These are phyloP conservation scores for Eupristina koningsbergeri DNA, from an alignment of 1,140 invertebrate genomes.

Conservation along the genomic window DNA sequence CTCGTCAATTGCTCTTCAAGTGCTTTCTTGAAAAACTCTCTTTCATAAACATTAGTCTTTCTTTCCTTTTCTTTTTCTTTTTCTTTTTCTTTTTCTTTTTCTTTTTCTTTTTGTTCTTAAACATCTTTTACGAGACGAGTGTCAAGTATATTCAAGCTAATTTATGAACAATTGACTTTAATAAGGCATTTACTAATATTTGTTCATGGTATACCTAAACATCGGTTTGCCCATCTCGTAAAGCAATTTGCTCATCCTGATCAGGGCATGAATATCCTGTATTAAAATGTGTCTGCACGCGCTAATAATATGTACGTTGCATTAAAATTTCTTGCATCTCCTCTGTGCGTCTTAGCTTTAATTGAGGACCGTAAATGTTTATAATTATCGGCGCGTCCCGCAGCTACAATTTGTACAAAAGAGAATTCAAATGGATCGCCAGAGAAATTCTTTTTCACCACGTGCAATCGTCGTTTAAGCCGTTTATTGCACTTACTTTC, in stretches of 20 bases:
- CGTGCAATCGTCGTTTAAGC: not conserved
- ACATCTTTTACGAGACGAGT: not conserved
- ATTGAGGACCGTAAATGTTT: not conserved
- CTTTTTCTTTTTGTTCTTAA: not conserved
- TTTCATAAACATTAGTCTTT: too few species aligned
- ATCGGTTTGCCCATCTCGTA: too few species aligned
- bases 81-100: not conserved
- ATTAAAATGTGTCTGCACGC: not conserved
- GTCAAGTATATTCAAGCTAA: too few species aligned
- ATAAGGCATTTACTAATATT: not conserved
- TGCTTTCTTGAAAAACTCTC: too few species aligned
- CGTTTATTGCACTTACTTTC: slow-evolving; percentile 1
- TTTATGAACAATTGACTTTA: not conserved
- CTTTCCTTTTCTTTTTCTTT: not conserved
- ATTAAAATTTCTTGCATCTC: not conserved
- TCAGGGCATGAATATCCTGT: not conserved
- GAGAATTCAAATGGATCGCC: not conserved
- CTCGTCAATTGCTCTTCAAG: too few species aligned
- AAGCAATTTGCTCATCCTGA: not conserved
- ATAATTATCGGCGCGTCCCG: not conserved
- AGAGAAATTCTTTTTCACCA: slow-evolving; percentile 14
- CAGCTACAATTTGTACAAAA: not conserved
- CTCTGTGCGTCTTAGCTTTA: too few species aligned
- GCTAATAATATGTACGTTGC: not conserved
- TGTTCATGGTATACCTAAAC: not conserved